A percentile compares a stretch with the other conserved stretches of the same genome.
phyloP scores from a whole-genome alignment of 2,797 vertebrate species.

The Chiroxiphia lanceolata region DNA sequence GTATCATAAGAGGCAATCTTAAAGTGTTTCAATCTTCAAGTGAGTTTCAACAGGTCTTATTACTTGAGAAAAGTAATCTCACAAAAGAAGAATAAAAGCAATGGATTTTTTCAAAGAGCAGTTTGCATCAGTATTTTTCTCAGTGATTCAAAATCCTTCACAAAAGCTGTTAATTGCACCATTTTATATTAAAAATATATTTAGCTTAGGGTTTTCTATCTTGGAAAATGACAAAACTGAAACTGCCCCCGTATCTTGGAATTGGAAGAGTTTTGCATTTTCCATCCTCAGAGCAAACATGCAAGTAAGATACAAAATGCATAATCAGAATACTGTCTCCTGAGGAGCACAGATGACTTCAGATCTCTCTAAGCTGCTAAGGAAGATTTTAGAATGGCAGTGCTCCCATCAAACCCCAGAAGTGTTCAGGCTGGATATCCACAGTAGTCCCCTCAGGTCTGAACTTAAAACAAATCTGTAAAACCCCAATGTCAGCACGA shows the following conservation, averaged over 20 bases:
- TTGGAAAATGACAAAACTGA: background rate
- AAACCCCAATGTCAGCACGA: background rate
- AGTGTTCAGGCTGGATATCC: background rate
- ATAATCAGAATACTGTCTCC: background rate
- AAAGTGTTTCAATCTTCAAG: background rate
- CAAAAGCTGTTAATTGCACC: background rate
- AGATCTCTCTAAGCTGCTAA: background rate
- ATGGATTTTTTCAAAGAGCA: background rate
- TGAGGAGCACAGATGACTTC: slow-evolving; percentile 1
- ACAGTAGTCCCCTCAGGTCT: background rate
- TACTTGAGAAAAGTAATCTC: background rate
- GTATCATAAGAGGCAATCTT: background rate
- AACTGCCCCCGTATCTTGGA: background rate
- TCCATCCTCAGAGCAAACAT: background rate
- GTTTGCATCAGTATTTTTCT: background rate
- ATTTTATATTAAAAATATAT: background rate
- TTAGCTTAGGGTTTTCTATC: background rate
- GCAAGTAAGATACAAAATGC: background rate
- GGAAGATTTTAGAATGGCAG: background rate
- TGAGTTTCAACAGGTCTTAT: background rate
- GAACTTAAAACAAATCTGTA: slow-evolving; percentile 31
- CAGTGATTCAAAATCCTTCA: background rate
- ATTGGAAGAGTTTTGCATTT: background rate
- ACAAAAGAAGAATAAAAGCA: background rate
- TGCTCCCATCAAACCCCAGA: background rate